These are phyloP conservation scores for Gephyroberyx darwinii DNA, from an alignment of 2,797 vertebrate genomes.

Conservation along the genomic window DNA sequence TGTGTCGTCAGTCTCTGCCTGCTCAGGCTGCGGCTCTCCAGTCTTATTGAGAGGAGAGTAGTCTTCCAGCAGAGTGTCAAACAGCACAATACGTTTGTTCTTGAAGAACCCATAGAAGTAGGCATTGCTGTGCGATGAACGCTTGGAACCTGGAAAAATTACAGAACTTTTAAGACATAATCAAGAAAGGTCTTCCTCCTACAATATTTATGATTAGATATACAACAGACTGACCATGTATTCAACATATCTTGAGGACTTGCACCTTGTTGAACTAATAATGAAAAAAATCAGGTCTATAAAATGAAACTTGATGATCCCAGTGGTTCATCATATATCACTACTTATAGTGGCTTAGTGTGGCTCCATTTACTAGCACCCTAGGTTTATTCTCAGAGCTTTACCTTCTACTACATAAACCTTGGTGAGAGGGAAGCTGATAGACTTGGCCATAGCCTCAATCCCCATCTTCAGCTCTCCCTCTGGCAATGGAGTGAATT, in stretches of 20 bases:
- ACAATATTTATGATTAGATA: neutral
- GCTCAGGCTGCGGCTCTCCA: constrained; percentile 81
- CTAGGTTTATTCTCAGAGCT: constrained; percentile 9
- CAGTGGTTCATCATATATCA: neutral
- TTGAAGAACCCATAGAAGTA: constrained; percentile 99
- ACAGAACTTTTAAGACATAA: constrained; percentile 8
- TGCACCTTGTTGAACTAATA: neutral
- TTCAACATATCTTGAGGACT: neutral
- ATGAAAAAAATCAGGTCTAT: neutral
- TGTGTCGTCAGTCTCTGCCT: constrained; percentile 71
- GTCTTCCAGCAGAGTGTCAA: constrained; percentile 96
- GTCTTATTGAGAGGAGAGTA: constrained; percentile 92
- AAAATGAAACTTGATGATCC: neutral
- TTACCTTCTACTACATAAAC: constrained; percentile 99
- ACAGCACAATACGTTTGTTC: constrained; percentile 97
- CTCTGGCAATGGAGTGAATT: constrained; percentile 95
- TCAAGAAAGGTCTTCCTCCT: neutral
- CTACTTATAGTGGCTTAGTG: neutral
- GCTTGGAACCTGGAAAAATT: constrained; percentile 89
- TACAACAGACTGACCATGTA: too few relatives aligned
- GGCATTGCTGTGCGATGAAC: constrained; percentile 98
- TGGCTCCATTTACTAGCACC: neutral
- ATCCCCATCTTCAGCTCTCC: constrained; percentile 94
- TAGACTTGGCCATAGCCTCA: constrained; percentile 92
- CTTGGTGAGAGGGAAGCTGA: constrained; percentile 96